Evolutionary conservation across 1,140 invertebrate genomes (phyloP), one percentile per base, ranked within the genome.

Genomic region (Agraylea sexmaculata): DNA sequence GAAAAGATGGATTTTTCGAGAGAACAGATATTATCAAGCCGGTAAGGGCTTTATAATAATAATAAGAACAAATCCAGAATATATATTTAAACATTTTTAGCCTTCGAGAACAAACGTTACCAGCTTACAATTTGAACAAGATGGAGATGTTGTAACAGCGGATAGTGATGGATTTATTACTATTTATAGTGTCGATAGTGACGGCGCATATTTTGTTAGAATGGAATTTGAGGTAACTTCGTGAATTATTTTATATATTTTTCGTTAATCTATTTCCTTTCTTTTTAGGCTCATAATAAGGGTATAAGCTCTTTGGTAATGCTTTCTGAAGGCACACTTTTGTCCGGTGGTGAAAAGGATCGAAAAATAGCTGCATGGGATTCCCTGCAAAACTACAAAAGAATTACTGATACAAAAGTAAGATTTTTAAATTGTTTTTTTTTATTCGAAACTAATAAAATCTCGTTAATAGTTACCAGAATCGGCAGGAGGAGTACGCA

Each of bases 151-250:
- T 1, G 81, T 96, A 4, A 90, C 88, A 0, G 92, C 90, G 2
- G 91, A 96, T 54, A 87, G 84, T 37, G 87, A 91, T 61, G 92
- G 92, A 1, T 91, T 88, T 51, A 88, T 97, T 37, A 92, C 88
- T 5, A 77, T 94, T 38, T 97, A 94, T 64, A 87, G 83, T 21
- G 83, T 88, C 2, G 84, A 89, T 51, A 81, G 80, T 11, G 84
- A 90, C 47, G 84, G 84, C 0, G 83, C 84, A 0, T 90, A 90
- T 54, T 87, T 86, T 51, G 81, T 87, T 1, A 70, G 83, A 43
- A 83, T 84, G 70, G 83, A 89, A 63, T 89, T 87, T 54, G 83
- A 88, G 64, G 74, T 75, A 53, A n/a, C 13, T n/a, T n/a, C n/a
- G n/a, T 25, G 12, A 22, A 12, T 3, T 37, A 28, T 12, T 43